Percentiles rank a stretch among this genome's conserved stretches.
These are phyloP conservation scores for Cisticola juncidis DNA, from an alignment of 2,113 vertebrate species.

Conservation along the genomic window DNA sequence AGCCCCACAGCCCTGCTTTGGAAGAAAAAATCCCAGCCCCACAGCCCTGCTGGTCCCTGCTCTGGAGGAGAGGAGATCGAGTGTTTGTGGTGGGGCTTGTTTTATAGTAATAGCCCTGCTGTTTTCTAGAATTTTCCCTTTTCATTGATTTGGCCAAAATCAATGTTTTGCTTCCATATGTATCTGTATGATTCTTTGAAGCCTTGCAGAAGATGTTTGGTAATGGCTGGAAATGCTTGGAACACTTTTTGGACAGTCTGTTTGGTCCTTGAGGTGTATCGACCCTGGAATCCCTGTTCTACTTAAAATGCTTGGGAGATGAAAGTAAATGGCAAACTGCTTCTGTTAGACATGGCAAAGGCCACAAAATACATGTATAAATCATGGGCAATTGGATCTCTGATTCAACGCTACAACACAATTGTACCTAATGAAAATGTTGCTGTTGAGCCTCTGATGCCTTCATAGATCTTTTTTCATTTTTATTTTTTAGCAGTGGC, in stretches of 20 bases:
- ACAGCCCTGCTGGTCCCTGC: accelerated
- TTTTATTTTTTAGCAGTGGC: neutral
- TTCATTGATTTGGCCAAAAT: neutral
- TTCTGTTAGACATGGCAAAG: constrained; percentile 22
- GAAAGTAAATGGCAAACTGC: constrained; percentile 30
- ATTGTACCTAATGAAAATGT: neutral
- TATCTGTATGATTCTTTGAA: neutral
- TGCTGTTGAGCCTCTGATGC: neutral
- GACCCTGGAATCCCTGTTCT: constrained; percentile 27
- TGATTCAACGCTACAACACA: neutral
- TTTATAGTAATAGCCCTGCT: neutral
- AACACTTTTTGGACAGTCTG: neutral
- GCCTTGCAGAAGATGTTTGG: neutral
- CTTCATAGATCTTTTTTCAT: neutral
- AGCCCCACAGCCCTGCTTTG: neutral
- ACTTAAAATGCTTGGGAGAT: neutral
- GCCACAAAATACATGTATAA: constrained; percentile 12
- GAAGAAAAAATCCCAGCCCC: neutral
- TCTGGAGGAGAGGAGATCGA: neutral
- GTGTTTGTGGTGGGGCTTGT: neutral
- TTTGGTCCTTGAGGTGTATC: neutral
- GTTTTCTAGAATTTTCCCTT: neutral
- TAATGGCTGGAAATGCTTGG: neutral
- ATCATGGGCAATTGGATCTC: neutral
- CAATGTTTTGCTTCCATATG: neutral